phyloP scores from a whole-genome alignment of 2,888 invertebrate species.

The Andricus curvator region DNA sequence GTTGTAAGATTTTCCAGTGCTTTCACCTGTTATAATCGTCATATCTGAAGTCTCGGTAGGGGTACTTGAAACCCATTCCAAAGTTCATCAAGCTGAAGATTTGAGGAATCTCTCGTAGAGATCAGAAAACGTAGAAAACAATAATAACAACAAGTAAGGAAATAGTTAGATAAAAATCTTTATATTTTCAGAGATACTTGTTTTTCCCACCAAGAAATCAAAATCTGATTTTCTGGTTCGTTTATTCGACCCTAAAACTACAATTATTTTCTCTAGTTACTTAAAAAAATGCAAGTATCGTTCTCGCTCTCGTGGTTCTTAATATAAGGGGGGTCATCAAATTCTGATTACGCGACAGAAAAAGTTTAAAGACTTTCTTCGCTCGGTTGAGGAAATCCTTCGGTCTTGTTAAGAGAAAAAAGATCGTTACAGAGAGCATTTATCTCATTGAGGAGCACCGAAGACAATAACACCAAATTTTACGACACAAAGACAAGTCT shows the following conservation, averaged over 20 bases:
- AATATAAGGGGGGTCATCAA: neutral
- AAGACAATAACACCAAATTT: neutral
- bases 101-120: neutral
- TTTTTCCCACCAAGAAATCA: too few relatives aligned
- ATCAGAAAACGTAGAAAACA: neutral
- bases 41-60: conserved; percentile 14
- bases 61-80: conserved; percentile 19
- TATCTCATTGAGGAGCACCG: neutral
- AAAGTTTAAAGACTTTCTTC: conserved; percentile 1
- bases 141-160: neutral
- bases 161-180: neutral
- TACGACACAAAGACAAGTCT: neutral
- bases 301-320: neutral
- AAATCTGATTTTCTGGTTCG: neutral
- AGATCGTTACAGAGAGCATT: neutral
- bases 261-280: neutral
- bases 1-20: conserved; percentile 3
- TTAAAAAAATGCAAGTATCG: neutral
- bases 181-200: too few relatives aligned
- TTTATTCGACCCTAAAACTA: neutral
- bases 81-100: conserved; percentile 17
- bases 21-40: conserved; percentile 32
- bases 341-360: neutral
- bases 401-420: neutral
- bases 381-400: neutral